phyloP scores from a whole-genome alignment of 2,797 vertebrate genomes.

The Pantherophis vulpinus region DNA sequence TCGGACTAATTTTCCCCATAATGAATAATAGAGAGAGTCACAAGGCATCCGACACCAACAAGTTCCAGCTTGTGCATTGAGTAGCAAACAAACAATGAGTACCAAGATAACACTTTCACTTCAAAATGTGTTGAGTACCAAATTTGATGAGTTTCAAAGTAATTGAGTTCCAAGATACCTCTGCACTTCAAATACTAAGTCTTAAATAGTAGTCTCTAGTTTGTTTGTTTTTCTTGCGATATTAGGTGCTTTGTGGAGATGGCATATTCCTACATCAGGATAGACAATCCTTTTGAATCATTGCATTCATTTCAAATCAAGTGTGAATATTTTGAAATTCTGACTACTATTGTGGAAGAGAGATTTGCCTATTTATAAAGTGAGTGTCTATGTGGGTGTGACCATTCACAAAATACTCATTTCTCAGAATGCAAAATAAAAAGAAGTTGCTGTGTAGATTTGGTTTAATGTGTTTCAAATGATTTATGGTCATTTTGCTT shows the following conservation, averaged over 20 bases:
- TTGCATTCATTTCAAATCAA: not conserved
- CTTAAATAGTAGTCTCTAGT: not conserved
- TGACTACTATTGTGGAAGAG: not conserved
- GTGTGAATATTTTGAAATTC: not conserved
- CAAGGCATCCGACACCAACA: not conserved
- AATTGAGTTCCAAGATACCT: not conserved
- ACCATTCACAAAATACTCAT: not conserved
- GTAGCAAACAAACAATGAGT: not conserved
- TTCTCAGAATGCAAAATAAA: not conserved
- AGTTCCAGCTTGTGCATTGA: not conserved
- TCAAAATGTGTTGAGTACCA: not conserved
- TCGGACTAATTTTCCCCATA: not conserved
- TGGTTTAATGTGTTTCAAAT: not conserved
- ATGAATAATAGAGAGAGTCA: not conserved
- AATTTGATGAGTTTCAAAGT: not conserved
- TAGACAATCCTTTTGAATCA: not conserved
- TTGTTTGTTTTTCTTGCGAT: not conserved
- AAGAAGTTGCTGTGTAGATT: not conserved
- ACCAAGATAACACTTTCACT: not conserved
- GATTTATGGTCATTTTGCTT: not conserved
- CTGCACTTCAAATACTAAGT: not conserved
- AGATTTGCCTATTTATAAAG: not conserved
- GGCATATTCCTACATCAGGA: not conserved
- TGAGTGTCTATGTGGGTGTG: not conserved
- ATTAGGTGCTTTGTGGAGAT: not conserved